A percentile compares a stretch with the other conserved stretches of the same genome.
Evolutionary conservation across 1,140 invertebrate species (phyloP).

Genomic region (Tetramorium parvispinum): DNA sequence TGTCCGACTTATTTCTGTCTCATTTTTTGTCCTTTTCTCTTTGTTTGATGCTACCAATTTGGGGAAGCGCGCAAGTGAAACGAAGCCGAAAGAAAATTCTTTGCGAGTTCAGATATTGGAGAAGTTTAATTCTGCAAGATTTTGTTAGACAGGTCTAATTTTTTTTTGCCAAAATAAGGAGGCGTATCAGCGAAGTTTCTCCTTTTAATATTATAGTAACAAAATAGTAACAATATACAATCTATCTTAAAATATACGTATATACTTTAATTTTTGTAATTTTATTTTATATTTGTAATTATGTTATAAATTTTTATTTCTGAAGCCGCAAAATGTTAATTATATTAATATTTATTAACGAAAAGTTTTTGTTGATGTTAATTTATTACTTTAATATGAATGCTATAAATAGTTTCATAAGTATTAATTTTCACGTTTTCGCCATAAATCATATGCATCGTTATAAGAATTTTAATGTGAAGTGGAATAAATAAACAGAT

Average conservation of each 20-base stretch:
- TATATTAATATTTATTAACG: neutral
- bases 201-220: neutral
- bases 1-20: neutral
- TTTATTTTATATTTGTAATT: neutral
- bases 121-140: neutral
- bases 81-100: constrained; percentile 7
- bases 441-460: neutral
- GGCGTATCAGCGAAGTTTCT: neutral
- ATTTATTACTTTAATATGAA: neutral
- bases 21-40: neutral
- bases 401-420: neutral
- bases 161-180: neutral
- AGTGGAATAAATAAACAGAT: neutral
- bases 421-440: neutral
- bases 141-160: constrained; percentile 18
- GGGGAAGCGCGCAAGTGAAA: neutral
- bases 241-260: neutral
- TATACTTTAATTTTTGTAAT: neutral
- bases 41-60: neutral
- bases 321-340: neutral
- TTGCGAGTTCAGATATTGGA: neutral
- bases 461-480: neutral
- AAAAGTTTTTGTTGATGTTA: neutral
- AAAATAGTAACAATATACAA: neutral
- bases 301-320: neutral